Evolutionary conservation across 1,140 invertebrate genomes (phyloP).

Genomic region (Harpegnathos saltator): DNA sequence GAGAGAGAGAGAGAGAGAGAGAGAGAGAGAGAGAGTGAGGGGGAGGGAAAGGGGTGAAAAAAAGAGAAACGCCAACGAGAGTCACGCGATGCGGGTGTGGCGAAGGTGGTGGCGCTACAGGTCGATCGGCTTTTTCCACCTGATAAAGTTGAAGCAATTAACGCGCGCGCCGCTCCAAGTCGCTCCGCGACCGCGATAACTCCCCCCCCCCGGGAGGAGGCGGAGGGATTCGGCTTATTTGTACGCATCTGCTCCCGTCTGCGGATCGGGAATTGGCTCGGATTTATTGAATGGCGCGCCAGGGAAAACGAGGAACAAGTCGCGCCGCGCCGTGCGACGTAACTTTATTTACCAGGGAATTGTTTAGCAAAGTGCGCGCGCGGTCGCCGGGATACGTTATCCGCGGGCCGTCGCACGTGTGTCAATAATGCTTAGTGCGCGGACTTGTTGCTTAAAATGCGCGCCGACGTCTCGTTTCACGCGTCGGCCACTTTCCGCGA

Average conservation of each 20-base stretch:
- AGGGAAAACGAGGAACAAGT: conserved; percentile 36
- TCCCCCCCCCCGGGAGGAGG: background rate
- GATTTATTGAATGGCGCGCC: conserved; percentile 60
- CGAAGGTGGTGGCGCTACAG: background rate
- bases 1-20: background rate
- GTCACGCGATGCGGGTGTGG: conserved; percentile 50
- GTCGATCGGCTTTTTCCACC: conserved; percentile 60
- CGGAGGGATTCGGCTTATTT: conserved; percentile 49
- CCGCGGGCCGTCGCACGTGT: conserved; percentile 12
- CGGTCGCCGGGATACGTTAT: conserved; percentile 46
- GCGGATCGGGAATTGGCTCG: conserved; percentile 29
- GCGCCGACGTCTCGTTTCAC: conserved; percentile 18
- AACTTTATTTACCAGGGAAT: conserved; percentile 35
- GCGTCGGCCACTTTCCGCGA: conserved; percentile 24
- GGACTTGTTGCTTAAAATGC: conserved; percentile 52
- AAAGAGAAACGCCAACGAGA: conserved; percentile 35
- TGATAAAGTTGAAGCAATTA: conserved; percentile 71
- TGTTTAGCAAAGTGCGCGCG: conserved; percentile 45
- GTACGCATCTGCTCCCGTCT: background rate
- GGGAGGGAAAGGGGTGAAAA: background rate
- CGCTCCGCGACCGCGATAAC: conserved; percentile 43
- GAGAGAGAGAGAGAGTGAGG: background rate
- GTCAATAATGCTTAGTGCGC: conserved; percentile 51
- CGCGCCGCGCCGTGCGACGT: conserved; percentile 9
- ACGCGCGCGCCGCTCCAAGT: conserved; percentile 60